phyloP scores from a whole-genome alignment of 2,113 vertebrate genomes.

The Oenanthe melanoleuca region DNA sequence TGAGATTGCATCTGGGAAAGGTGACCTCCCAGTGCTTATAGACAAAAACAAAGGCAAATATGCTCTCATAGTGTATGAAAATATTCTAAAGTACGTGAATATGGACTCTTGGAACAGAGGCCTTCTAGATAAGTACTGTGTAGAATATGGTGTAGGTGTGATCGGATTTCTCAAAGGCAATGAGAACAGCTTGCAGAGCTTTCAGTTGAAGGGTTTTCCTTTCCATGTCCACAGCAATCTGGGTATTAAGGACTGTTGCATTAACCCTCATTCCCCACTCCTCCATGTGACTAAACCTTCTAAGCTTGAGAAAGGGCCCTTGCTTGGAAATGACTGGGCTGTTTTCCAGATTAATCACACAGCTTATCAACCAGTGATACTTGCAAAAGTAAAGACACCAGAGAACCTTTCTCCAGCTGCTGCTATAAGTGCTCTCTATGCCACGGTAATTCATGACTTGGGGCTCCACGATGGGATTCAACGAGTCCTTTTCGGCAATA shows the following conservation, averaged over 20 bases:
- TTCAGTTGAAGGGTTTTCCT: conserved; percentile 75
- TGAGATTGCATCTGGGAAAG: conserved; percentile 81
- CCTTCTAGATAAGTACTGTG: conserved; percentile 82
- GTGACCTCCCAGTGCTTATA: conserved; percentile 79
- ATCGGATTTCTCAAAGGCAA: conserved; percentile 78
- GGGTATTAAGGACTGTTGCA: conserved; percentile 77
- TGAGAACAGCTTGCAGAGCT: conserved; percentile 74
- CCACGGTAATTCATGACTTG: conserved; percentile 79
- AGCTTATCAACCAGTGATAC: conserved; percentile 78
- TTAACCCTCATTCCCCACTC: conserved; percentile 80
- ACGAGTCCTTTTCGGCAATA: conserved; percentile 79
- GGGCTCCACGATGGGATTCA: conserved; percentile 81
- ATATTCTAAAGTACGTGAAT: conserved; percentile 79
- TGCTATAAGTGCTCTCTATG: conserved; percentile 68
- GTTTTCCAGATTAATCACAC: conserved; percentile 81
- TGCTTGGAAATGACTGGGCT: conserved; percentile 80
- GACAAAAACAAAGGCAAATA: conserved; percentile 80
- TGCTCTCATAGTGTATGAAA: conserved; percentile 80
- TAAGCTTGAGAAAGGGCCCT: conserved; percentile 73
- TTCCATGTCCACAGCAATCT: conserved; percentile 74
- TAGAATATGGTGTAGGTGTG: conserved; percentile 77
- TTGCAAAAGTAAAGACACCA: conserved; percentile 77
- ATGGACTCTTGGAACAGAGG: conserved; percentile 83
- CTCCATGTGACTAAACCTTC: conserved; percentile 80
- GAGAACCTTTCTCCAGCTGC: conserved; percentile 71